These are phyloP conservation scores for Zygothrica quintamaculata DNA, from an alignment of 2,888 invertebrate genomes.

Conservation along the genomic window DNA sequence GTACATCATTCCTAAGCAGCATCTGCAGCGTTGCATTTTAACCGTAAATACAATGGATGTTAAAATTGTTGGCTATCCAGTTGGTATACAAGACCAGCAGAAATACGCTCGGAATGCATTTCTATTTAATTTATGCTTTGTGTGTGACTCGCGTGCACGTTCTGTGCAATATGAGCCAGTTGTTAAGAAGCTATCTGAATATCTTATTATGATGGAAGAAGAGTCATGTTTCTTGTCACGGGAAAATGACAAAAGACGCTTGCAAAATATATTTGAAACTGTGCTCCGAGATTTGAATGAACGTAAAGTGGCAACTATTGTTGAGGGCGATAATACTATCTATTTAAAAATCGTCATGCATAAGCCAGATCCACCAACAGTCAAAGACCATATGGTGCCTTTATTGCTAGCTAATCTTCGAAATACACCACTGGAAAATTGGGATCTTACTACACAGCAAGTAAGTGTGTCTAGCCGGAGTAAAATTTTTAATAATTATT, in stretches of 20 bases:
- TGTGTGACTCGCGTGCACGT: constrained; percentile 94
- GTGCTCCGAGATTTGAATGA: constrained; percentile 93
- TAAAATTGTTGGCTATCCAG: constrained; percentile 96
- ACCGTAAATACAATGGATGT: constrained; percentile 92
- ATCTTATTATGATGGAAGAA: constrained; percentile 93
- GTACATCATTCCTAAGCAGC: constrained; percentile 97
- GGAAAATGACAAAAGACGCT: constrained; percentile 86
- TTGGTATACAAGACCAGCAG: constrained; percentile 93
- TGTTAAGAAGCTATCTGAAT: constrained; percentile 96
- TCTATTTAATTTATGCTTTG: constrained; percentile 97
- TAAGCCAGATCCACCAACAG: constrained; percentile 91
- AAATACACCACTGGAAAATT: constrained; percentile 89
- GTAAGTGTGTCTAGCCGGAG: too few species aligned
- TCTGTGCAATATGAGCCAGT: constrained; percentile 97
- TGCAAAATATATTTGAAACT: constrained; percentile 91
- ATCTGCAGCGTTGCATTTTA: constrained; percentile 94
- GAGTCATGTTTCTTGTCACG: constrained; percentile 93
- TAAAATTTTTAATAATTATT: neutral
- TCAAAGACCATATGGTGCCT: constrained; percentile 96
- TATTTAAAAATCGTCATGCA: constrained; percentile 94
- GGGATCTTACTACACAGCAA: constrained; percentile 98
- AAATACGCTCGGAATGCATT: constrained; percentile 97
- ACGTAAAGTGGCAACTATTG: constrained; percentile 90
- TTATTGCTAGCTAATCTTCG: constrained; percentile 89
- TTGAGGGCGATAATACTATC: constrained; percentile 94